Evolutionary conservation across 2,888 invertebrate species (phyloP), one percentile per base, ranked within the genome.

Genomic region (Trichopria drosophilae): DNA sequence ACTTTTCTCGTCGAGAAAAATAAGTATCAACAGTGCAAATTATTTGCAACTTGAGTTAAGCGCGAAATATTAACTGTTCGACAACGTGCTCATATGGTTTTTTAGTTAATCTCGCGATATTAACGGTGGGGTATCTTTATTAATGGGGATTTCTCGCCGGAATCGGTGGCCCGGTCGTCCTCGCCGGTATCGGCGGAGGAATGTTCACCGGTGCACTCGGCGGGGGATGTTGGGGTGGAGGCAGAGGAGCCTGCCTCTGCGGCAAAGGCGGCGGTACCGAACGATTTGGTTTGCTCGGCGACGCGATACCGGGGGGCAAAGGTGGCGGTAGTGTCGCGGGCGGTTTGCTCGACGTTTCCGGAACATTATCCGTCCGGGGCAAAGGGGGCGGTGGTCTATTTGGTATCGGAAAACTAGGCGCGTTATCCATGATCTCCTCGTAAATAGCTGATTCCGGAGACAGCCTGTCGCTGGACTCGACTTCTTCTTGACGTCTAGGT

Each of bases 161-260:
- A 58, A 86, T 73, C 0, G 86, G 86, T 15, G 86, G 86, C 5
- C 81, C 80, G 4, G 80, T 78, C 45, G 81, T 80, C 50, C 83
- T 76, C 1, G 82, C 81, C 1, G 84, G 84, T 20, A 82, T 79
- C 0, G 81, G 81, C 2, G 83, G 82, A 1, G 82, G 80, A 28
- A 69, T 62, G 15, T 65, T 71, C 16, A 65, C 10, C 71, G 79
- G 20, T 29, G n/a, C 2, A n/a, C n/a, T n/a, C 26, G 9, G 16
- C 73, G 79, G 59, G 23, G 61, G 58, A 28, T 49, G 50, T 35
- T 51, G 15, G 68, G 81, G 44, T 70, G 79, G 55, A 76, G 79
- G 42, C 75, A 77, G 50, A 13, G 78, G 69, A 4, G 71, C 65
- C 43, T 72, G 67, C 53, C 72, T 67, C 32, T 71, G 68, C 2